phyloP scores from a whole-genome alignment of 1,140 invertebrate genomes.

The Drosophila pruinosa region DNA sequence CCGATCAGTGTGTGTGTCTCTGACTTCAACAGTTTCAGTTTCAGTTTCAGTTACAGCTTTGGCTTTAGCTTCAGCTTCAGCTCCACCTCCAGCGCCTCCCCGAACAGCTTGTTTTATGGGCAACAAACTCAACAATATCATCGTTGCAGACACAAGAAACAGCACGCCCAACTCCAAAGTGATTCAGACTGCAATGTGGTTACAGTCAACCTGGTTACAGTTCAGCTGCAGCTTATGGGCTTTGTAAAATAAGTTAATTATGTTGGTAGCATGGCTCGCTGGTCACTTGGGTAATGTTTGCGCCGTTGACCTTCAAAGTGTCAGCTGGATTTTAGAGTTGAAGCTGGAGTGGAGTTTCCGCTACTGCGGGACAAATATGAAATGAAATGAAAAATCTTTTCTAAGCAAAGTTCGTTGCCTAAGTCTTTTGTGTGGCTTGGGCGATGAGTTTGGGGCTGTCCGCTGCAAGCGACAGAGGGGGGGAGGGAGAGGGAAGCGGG shows the following conservation, averaged over 20 bases:
- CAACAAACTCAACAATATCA: constrained; percentile 29
- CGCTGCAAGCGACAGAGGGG: constrained; percentile 25
- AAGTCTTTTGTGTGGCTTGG: constrained; percentile 71
- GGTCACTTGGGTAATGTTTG: constrained; percentile 6
- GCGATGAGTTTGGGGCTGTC: constrained; percentile 37
- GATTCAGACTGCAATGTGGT: constrained; percentile 26
- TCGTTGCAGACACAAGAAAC: constrained; percentile 6
- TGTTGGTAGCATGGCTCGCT: constrained; percentile 11
- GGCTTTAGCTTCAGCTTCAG: background rate
- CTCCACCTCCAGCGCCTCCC: background rate
- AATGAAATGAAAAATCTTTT: constrained; percentile 26
- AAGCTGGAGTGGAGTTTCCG: constrained; percentile 24
- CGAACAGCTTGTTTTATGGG: background rate
- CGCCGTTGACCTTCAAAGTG: constrained; percentile 37
- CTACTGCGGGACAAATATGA: background rate
- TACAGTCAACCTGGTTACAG: constrained; percentile 6
- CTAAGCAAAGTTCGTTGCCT: constrained; percentile 66
- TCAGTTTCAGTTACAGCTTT: background rate
- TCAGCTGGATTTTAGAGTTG: constrained; percentile 21
- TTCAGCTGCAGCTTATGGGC: constrained; percentile 15
- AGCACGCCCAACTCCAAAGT: constrained; percentile 22
- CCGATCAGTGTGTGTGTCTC: no score
- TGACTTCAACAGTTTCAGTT: background rate
- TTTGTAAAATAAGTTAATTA: constrained; percentile 31
- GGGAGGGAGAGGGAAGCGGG: background rate